Conservation (phyloP, 2,113 vertebrate genomes). For the Hemicordylus capensis region DNA sequence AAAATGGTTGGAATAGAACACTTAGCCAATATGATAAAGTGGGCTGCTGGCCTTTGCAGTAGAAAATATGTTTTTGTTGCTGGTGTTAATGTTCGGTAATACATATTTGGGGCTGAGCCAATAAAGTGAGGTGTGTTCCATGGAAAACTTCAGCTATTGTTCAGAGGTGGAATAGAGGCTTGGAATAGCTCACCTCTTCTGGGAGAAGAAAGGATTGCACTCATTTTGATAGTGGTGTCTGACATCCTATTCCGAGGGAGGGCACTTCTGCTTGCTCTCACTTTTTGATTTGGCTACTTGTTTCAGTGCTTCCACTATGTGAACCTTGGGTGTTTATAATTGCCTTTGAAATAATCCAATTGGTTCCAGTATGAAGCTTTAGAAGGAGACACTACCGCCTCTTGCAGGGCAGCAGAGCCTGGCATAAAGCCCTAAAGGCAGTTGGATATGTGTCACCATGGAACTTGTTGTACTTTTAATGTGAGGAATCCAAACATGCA, state of each 20-base stretch:
- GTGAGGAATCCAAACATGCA: background rate
- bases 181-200: background rate
- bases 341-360: background rate
- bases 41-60: background rate
- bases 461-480: background rate
- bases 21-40: background rate
- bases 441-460: background rate
- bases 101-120: background rate
- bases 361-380: background rate
- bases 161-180: accelerated
- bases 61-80: background rate
- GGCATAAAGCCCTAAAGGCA: background rate
- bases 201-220: background rate
- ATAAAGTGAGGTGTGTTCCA: background rate
- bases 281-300: background rate
- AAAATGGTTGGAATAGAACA: too few species aligned
- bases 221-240: background rate
- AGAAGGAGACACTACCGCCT: background rate
- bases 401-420: background rate
- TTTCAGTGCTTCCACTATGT: background rate
- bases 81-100: background rate
- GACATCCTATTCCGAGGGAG: too few species aligned
- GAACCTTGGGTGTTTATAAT: background rate
- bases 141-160: background rate
- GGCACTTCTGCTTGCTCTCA: too few species aligned